A percentile compares a stretch with the other conserved stretches of the same genome.
phyloP scores from a whole-genome alignment of 2,888 invertebrate species.

The Zootermopsis nevadensis region DNA sequence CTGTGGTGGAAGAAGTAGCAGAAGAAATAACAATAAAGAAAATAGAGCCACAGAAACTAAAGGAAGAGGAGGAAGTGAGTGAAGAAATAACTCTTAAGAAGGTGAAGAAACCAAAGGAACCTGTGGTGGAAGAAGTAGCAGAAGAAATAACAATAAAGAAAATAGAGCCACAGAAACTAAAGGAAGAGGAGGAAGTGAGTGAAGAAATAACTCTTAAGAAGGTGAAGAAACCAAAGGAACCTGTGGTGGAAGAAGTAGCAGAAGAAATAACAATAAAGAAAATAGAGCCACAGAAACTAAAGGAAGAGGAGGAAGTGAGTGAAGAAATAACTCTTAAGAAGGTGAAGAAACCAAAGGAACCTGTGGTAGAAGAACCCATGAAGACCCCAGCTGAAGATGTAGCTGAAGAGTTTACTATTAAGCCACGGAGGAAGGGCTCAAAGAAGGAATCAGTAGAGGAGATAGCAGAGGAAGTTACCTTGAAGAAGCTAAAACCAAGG shows the following conservation, averaged over 20 bases:
- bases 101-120: slow-evolving; percentile 53
- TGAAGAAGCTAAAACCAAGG: slow-evolving; percentile 74
- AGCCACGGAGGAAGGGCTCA: slow-evolving; percentile 55
- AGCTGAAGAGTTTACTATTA: slow-evolving; percentile 74
- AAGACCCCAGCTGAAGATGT: slow-evolving; percentile 66
- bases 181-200: slow-evolving; percentile 66
- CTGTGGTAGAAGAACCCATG: slow-evolving; percentile 57
- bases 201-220: slow-evolving; percentile 73
- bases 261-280: slow-evolving; percentile 56
- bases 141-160: slow-evolving; percentile 73
- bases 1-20: slow-evolving; percentile 55
- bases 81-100: slow-evolving; percentile 54
- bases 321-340: slow-evolving; percentile 54
- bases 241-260: slow-evolving; percentile 51
- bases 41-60: slow-evolving; percentile 56
- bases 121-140: slow-evolving; percentile 62
- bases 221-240: slow-evolving; percentile 45
- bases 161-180: slow-evolving; percentile 54
- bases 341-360: slow-evolving; percentile 38
- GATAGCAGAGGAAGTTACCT: slow-evolving; percentile 73
- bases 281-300: slow-evolving; percentile 41
- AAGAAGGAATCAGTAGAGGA: slow-evolving; percentile 54
- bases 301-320: slow-evolving; percentile 52
- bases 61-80: slow-evolving; percentile 53
- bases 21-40: slow-evolving; percentile 65